Percentiles rank a stretch among this genome's conserved stretches.
Evolutionary conservation across 2,888 invertebrate genomes (phyloP).

Genomic region (Drosophila peninsularis): DNA sequence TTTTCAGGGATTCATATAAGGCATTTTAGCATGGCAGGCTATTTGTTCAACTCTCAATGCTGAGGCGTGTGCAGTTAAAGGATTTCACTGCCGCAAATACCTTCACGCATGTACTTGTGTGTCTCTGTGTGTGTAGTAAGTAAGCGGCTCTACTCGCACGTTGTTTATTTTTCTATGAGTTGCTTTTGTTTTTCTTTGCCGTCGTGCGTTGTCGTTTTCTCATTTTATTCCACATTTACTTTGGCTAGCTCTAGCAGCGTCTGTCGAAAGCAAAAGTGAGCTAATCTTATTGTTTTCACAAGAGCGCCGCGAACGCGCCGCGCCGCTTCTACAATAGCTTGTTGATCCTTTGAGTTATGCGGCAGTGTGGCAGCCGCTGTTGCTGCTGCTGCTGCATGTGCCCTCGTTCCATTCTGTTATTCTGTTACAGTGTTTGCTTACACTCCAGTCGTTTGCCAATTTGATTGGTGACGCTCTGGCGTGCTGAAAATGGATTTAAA

Average conservation of each 20-base stretch:
- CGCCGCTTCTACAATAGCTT: slow-evolving; percentile 41
- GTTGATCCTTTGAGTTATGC: slow-evolving; percentile 80
- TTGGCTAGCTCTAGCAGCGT: slow-evolving; percentile 35
- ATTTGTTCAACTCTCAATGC: slow-evolving; percentile 72
- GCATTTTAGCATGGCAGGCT: slow-evolving; percentile 58
- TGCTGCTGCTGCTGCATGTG: too few species aligned
- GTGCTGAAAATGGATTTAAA: slow-evolving; percentile 83
- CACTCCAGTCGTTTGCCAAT: slow-evolving; percentile 74
- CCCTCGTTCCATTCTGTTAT: not conserved
- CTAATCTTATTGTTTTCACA: slow-evolving; percentile 79
- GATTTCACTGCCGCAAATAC: slow-evolving; percentile 74
- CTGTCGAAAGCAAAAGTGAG: slow-evolving; percentile 69
- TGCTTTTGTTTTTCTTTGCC: slow-evolving; percentile 70
- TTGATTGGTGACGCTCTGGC: slow-evolving; percentile 75
- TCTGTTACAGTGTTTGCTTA: slow-evolving; percentile 54
- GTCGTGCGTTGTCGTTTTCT: slow-evolving; percentile 57
- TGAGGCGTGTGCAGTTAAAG: slow-evolving; percentile 76
- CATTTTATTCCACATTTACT: slow-evolving; percentile 74
- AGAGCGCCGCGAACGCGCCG: slow-evolving; percentile 49
- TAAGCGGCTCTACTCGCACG: slow-evolving; percentile 43
- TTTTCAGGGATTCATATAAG: slow-evolving; percentile 30
- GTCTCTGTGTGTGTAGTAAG: slow-evolving; percentile 16
- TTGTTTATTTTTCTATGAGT: slow-evolving; percentile 77
- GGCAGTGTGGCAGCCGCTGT: slow-evolving; percentile 32
- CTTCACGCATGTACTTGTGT: slow-evolving; percentile 48